Conservation (phyloP, 2,797 vertebrate genomes). For the Sebastes nivosus region DNA sequence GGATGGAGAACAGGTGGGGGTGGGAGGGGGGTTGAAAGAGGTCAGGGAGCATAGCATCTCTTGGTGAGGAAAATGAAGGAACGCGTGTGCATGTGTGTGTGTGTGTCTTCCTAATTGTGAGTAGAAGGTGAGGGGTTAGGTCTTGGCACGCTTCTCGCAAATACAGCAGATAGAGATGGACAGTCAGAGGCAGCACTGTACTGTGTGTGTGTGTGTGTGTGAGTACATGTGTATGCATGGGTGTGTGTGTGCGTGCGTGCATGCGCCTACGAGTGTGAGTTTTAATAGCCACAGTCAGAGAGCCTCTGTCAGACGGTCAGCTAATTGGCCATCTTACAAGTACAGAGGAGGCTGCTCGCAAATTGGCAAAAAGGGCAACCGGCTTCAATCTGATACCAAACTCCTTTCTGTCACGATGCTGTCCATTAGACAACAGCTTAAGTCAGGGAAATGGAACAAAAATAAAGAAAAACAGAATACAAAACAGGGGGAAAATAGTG, state of each 20-base stretch:
- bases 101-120: constrained; percentile 67
- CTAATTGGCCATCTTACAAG: constrained; percentile 88
- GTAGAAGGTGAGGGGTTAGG: constrained; percentile 74
- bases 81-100: constrained; percentile 24
- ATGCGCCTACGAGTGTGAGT: constrained; percentile 65
- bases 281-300: constrained; percentile 83
- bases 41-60: constrained; percentile 66
- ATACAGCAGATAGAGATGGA: constrained; percentile 71
- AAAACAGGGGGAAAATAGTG: constrained; percentile 75
- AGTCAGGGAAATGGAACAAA: constrained; percentile 80
- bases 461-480: constrained; percentile 80
- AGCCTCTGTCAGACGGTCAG: constrained; percentile 84
- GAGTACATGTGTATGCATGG: constrained; percentile 4
- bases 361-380: constrained; percentile 86
- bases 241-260: constrained; percentile 27
- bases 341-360: constrained; percentile 84
- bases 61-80: constrained; percentile 56
- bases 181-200: constrained; percentile 53
- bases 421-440: constrained; percentile 85
- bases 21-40: constrained; percentile 45
- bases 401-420: constrained; percentile 83
- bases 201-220: constrained; percentile 25
- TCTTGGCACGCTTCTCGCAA: constrained; percentile 57
- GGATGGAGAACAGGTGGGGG: constrained; percentile 56
- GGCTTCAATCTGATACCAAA: constrained; percentile 83